phyloP scores from a whole-genome alignment of 2,113 vertebrate genomes.

The Campylomormyrus tamandua region DNA sequence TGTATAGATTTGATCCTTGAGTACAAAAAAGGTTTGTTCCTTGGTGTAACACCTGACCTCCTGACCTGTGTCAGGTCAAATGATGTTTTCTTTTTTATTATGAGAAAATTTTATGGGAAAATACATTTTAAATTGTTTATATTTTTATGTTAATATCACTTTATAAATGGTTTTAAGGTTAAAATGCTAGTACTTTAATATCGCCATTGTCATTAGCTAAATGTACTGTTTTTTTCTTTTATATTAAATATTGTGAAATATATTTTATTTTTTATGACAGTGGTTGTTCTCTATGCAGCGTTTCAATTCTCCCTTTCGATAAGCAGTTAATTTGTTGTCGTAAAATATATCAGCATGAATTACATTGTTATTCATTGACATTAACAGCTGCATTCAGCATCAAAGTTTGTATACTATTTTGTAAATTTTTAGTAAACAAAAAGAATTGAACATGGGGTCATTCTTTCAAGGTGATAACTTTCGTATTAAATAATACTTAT shows the following conservation, averaged over 20 bases:
- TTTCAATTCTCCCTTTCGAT: not conserved
- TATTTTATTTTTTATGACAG: not conserved
- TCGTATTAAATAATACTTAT: not conserved
- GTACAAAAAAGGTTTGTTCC: not conserved
- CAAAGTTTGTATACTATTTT: not conserved
- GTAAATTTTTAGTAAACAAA: not conserved
- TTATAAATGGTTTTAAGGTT: not conserved
- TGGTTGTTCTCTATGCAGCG: not conserved
- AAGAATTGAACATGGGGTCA: not conserved
- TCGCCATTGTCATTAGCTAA: not conserved
- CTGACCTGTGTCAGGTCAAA: slow-evolving; percentile 2
- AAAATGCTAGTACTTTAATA: not conserved
- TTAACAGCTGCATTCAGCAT: not conserved
- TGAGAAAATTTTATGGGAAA: not conserved
- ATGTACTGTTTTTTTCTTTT: not conserved
- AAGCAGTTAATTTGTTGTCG: not conserved
- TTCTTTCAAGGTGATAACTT: not conserved
- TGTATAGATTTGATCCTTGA: not conserved
- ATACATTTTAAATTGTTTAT: not conserved
- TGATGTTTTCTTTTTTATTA: not conserved
- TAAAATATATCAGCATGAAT: not conserved
- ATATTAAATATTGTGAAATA: not conserved
- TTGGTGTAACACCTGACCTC: not conserved
- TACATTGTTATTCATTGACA: not conserved
- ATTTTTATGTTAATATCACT: not conserved